Base-by-base conservation (phyloP, 92 coral and sea anemone species). In the Pocillopora grandis region DNA sequence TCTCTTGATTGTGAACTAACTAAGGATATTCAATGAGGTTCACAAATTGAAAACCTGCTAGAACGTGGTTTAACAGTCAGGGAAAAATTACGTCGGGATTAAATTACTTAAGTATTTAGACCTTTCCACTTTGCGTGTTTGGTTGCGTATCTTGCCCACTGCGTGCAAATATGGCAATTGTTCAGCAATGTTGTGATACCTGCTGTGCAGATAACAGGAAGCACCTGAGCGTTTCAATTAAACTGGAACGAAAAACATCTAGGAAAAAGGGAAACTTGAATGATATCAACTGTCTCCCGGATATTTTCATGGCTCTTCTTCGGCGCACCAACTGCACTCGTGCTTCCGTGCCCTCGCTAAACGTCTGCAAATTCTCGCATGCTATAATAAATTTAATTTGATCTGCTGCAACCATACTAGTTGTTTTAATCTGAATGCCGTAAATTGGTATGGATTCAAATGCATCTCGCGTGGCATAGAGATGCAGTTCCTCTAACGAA, bases 151-250 rank as follows among this genome's bases (percentile, higher is more conserved):
- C 21, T 21, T 66, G 48, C 5, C 55, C 56, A 5, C 5, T 70
- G 75, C 75, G 75, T 70, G 75, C 75, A 69, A 69, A 36, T 69
- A 36, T 67, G 49, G 10, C 20, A 36, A 69, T 69, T 69, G 74
- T 69, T 69, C 56, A 15, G 52, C 21, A 69, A 23, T 12, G 36
- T 11, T 69, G 74, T n/a, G 10, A 14, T 68, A 68, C 37, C 73
- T 68, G 15, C 52, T 36, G 20, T 16, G 57, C 0, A 36, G 75
- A 37, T 37, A 70, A 36, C 75, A 37, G 17, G 75, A 36, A 70
- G 15, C 21, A 70, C 12, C 13, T 42, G 75, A 70, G 17, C 56
- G 12, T 16, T n/a, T 5, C 57, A 9, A 69, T 70, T 70, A 15
- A 17, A 70, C 55, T 36, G 75, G 23, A 14, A 37, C 56, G 75